Percentiles rank a stretch among this genome's conserved stretches.
Evolutionary conservation across 2,797 vertebrate genomes (phyloP).

Genomic region (Falco novaeseelandiae): DNA sequence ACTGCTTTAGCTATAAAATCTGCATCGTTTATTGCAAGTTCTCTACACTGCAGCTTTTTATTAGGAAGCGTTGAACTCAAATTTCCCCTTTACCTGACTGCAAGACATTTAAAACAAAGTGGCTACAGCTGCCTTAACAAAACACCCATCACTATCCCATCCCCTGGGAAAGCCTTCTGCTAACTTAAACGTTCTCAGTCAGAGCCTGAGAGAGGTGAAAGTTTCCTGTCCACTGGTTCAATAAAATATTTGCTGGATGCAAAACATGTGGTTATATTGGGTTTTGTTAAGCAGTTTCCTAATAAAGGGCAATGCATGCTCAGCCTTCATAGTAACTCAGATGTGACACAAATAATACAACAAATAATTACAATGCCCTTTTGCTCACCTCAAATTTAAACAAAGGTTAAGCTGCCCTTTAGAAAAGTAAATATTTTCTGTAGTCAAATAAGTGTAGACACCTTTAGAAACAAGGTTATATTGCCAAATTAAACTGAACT

Average conservation of each 20-base stretch:
- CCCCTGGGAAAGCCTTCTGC: conserved; percentile 58
- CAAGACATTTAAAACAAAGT: conserved; percentile 53
- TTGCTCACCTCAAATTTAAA: conserved; percentile 81
- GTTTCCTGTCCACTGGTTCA: conserved; percentile 66
- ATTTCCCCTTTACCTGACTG: neutral
- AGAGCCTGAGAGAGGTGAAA: conserved; percentile 49
- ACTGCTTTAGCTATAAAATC: neutral
- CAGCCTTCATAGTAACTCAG: conserved; percentile 76
- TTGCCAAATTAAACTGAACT: conserved; percentile 74
- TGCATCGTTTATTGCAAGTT: neutral
- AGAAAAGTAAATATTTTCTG: conserved; percentile 81
- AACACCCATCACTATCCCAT: neutral
- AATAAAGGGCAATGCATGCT: conserved; percentile 77
- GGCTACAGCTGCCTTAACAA: conserved; percentile 36
- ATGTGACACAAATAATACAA: conserved; percentile 81
- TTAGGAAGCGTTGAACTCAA: conserved; percentile 1
- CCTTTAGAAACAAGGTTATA: conserved; percentile 75
- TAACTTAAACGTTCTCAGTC: conserved; percentile 54
- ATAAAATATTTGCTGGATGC: conserved; percentile 69
- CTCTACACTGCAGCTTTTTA: conserved; percentile 8
- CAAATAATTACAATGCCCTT: conserved; percentile 81
- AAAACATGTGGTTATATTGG: conserved; percentile 65
- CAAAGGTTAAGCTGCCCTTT: conserved; percentile 84
- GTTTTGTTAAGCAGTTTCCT: conserved; percentile 66
- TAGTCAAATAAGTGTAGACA: conserved; percentile 77